phyloP scores from a whole-genome alignment of 1,140 invertebrate genomes.

The Trichonephila clavata region DNA sequence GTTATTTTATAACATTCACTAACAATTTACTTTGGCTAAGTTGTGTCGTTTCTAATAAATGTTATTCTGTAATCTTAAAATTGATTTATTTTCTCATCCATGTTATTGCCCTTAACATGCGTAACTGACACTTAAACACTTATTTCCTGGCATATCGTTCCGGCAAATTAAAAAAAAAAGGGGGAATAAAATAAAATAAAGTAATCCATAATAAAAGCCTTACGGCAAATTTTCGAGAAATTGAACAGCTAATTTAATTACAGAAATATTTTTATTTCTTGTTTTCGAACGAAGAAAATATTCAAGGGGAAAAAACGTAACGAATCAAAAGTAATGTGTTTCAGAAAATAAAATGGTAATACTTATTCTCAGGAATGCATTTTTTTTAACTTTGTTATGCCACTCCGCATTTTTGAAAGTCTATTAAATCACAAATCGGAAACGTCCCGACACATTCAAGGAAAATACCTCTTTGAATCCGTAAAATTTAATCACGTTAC shows the following conservation, averaged over 20 bases:
- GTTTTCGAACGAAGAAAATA: neutral
- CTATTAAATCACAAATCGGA: slow-evolving; percentile 1
- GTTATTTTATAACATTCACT: too few relatives aligned
- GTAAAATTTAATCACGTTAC: slow-evolving; percentile 16
- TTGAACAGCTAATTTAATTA: slow-evolving; percentile 16
- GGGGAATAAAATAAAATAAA: too few relatives aligned
- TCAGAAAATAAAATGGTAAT: neutral
- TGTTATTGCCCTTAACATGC: too few relatives aligned
- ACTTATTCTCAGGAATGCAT: neutral
- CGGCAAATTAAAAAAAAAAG: too few relatives aligned
- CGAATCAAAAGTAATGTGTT: neutral
- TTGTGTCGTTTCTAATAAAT: too few relatives aligned
- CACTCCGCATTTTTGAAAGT: neutral
- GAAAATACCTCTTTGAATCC: slow-evolving; percentile 1
- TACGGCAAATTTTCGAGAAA: neutral
- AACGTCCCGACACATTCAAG: neutral
- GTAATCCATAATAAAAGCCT: too few relatives aligned
- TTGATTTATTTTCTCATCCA: too few relatives aligned
- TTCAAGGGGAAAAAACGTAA: neutral
- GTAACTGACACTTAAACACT: too few relatives aligned
- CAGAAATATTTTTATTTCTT: neutral
- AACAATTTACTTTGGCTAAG: too few relatives aligned
- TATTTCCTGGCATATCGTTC: too few relatives aligned
- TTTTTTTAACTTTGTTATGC: neutral
- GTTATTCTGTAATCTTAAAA: too few relatives aligned